phyloP scores from a whole-genome alignment of 2,888 invertebrate species.

The Hemistola chrysoprasaria region DNA sequence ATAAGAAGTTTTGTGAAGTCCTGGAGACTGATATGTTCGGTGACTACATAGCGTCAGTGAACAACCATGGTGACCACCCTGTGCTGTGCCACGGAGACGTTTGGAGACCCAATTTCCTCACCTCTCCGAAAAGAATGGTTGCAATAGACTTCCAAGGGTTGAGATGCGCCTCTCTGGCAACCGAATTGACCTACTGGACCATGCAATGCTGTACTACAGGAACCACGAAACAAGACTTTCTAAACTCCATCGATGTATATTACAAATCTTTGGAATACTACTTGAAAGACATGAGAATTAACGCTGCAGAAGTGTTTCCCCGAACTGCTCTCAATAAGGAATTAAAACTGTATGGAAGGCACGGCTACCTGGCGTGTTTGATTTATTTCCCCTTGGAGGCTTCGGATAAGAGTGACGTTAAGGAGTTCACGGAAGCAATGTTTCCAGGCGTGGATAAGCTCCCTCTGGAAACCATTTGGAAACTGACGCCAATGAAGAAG shows the following conservation, averaged over 20 bases:
- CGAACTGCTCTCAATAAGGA: slow-evolving; percentile 41
- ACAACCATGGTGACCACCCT: slow-evolving; percentile 33
- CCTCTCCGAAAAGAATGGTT: slow-evolving; percentile 38
- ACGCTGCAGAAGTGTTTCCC: slow-evolving; percentile 38
- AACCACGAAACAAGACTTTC: slow-evolving; percentile 41
- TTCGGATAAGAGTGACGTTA: slow-evolving; percentile 43
- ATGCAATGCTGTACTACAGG: slow-evolving; percentile 40
- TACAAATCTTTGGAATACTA: slow-evolving; percentile 43
- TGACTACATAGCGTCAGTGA: slow-evolving; percentile 31
- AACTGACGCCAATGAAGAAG: slow-evolving; percentile 40
- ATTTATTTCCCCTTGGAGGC: slow-evolving; percentile 46
- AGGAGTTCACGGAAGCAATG: too few species aligned
- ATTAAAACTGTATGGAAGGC: slow-evolving; percentile 47
- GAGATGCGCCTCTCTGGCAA: slow-evolving; percentile 47
- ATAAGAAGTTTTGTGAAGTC: slow-evolving; percentile 41
- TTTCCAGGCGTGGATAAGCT: slow-evolving; percentile 38
- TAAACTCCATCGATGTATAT: slow-evolving; percentile 43
- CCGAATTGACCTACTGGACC: slow-evolving; percentile 45
- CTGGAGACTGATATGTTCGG: slow-evolving; percentile 37
- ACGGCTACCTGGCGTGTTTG: slow-evolving; percentile 42
- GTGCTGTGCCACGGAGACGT: slow-evolving; percentile 56
- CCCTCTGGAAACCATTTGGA: slow-evolving; percentile 51
- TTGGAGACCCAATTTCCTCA: slow-evolving; percentile 55
- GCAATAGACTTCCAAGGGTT: slow-evolving; percentile 54
- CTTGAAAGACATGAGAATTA: slow-evolving; percentile 47